Percentiles rank a stretch among this genome's conserved stretches.
phyloP scores from a whole-genome alignment of 2,888 invertebrate species.

The Stenurella melanura region DNA sequence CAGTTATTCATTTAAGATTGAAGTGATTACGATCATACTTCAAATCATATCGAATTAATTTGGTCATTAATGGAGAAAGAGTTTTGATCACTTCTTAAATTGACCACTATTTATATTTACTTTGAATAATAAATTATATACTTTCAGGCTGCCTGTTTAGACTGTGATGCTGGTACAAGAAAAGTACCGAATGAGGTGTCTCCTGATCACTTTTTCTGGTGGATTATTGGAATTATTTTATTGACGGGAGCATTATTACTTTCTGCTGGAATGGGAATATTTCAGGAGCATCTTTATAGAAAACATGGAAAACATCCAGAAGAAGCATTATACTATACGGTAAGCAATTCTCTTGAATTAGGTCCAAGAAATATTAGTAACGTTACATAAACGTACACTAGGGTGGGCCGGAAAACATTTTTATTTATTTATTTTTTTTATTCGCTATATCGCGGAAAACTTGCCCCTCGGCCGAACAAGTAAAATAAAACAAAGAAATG shows the following conservation, averaged over 20 bases:
- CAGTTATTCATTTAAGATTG: no score
- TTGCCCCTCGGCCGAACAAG: no score
- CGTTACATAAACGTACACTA: no score
- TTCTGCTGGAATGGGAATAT: slow-evolving; percentile 94
- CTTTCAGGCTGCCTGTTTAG: slow-evolving; percentile 62
- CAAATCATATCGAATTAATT: no score
- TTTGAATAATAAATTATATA: background rate
- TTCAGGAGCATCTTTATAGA: slow-evolving; percentile 90
- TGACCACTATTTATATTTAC: background rate
- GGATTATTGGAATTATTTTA: slow-evolving; percentile 84
- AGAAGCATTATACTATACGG: slow-evolving; percentile 90
- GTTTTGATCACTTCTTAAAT: no score
- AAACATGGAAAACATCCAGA: slow-evolving; percentile 93
- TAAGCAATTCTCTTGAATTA: slow-evolving; percentile 67
- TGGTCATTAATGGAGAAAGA: no score
- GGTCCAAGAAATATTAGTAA: background rate
- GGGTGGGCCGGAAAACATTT: no score
- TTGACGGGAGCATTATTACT: slow-evolving; percentile 91
- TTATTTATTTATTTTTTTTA: no score
- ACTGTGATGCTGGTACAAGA: slow-evolving; percentile 70
- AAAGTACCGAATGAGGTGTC: slow-evolving; percentile 70
- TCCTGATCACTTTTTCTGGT: slow-evolving; percentile 79
- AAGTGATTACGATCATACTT: no score
- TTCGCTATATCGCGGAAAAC: no score
- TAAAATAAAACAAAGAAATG: no score